Percentiles rank a stretch among this genome's conserved stretches.
phyloP scores from a whole-genome alignment of 2,113 vertebrate species.

The Odocoileus virginianus region DNA sequence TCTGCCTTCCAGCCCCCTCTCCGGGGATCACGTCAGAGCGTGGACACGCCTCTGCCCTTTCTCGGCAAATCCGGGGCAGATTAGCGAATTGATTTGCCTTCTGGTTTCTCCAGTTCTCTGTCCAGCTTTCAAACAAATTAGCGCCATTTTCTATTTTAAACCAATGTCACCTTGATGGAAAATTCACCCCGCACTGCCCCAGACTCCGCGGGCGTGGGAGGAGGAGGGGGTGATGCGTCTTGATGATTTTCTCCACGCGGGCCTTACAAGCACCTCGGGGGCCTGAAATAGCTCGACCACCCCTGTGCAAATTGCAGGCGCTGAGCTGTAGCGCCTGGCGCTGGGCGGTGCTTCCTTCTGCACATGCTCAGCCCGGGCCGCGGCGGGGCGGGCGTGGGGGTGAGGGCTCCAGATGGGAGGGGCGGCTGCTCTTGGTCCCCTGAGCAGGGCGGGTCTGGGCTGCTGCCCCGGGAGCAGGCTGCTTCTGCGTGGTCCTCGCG shows the following conservation, averaged over 20 bases:
- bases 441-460: background rate
- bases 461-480: background rate
- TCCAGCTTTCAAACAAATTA: background rate
- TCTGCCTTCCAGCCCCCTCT: fast-evolving
- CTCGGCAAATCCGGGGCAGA: fast-evolving
- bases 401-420: background rate
- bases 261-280: background rate
- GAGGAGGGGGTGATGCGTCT: background rate
- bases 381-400: background rate
- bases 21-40: fast-evolving
- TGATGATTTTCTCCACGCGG: background rate
- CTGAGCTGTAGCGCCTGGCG: background rate
- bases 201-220: background rate
- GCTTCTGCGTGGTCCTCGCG: background rate
- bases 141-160: constrained; percentile 33
- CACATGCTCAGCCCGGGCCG: fast-evolving
- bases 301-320: background rate
- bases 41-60: fast-evolving
- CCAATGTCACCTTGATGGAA: constrained; percentile 57
- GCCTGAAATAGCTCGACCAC: background rate
- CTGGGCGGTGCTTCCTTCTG: background rate
- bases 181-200: background rate
- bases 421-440: background rate
- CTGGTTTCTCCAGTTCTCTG: background rate
- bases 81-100: background rate